Evolutionary conservation across 2,797 vertebrate genomes (phyloP).

Genomic region (Sebastes kiyomatsui): DNA sequence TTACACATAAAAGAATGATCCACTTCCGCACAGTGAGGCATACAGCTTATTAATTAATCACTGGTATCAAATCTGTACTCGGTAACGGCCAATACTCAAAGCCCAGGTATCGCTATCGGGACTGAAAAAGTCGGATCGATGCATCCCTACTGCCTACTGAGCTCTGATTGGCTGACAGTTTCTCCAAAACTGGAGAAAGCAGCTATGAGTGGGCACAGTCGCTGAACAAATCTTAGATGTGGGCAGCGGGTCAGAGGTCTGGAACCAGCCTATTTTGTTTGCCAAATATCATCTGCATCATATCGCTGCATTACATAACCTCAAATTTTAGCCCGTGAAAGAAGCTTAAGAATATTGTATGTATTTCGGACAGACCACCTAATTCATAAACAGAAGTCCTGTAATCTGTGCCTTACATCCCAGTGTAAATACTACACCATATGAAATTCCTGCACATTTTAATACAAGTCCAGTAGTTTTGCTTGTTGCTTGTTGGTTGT

Average conservation of each 20-base stretch:
- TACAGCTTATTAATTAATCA: no score
- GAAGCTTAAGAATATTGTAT: background rate
- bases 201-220: background rate
- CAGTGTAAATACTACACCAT: background rate
- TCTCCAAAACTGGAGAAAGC: background rate
- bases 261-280: background rate
- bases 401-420: background rate
- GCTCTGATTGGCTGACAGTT: background rate
- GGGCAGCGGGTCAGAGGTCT: background rate
- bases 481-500: background rate
- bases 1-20: no score
- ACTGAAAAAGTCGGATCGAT: no score
- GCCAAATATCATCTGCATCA: background rate
- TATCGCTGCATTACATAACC: background rate
- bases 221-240: background rate
- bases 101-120: no score
- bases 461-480: background rate
- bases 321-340: background rate
- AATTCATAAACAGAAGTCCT: background rate
- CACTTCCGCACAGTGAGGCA: no score
- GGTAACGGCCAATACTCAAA: no score
- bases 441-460: background rate
- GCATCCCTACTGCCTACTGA: background rate
- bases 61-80: no score
- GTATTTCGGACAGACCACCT: background rate